Conservation (phyloP, 2,888 invertebrate genomes). For the Drosophila demipolita region DNA sequence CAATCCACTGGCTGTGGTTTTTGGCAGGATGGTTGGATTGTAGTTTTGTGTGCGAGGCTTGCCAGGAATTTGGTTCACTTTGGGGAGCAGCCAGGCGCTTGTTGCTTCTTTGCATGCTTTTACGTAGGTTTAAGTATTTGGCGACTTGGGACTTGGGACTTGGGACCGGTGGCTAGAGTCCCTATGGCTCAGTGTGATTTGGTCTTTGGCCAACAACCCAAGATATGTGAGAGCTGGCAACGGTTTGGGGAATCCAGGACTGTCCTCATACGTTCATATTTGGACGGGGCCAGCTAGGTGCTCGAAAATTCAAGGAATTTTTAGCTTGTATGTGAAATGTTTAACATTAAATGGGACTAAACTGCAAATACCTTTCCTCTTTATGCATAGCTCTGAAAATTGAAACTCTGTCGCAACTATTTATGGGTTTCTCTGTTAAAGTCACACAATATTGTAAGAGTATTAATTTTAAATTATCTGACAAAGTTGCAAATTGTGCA, state of each 20-base stretch:
- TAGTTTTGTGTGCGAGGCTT: slow-evolving; percentile 40
- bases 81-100: slow-evolving; percentile 51
- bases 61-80: slow-evolving; percentile 67
- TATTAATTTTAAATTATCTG: background rate
- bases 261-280: background rate
- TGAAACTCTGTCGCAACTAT: slow-evolving; percentile 45
- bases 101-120: slow-evolving; percentile 64
- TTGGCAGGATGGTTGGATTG: slow-evolving; percentile 1
- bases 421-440: slow-evolving; percentile 1
- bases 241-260: background rate
- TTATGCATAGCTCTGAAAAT: slow-evolving; percentile 25
- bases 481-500: background rate
- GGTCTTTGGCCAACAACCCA: slow-evolving; percentile 10
- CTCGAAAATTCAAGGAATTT: slow-evolving; percentile 27
- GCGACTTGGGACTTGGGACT: slow-evolving; percentile 31
- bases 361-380: slow-evolving; percentile 30
- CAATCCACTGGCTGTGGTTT: slow-evolving; percentile 1
- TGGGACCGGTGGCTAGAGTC: background rate
- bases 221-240: slow-evolving; percentile 27
- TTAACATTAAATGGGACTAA: slow-evolving; percentile 16
- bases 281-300: slow-evolving; percentile 32
- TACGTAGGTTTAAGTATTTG: slow-evolving; percentile 62
- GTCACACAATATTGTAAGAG: background rate
- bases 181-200: slow-evolving; percentile 27
- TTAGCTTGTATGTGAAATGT: slow-evolving; percentile 30